Evolutionary conservation across 2,797 vertebrate species (phyloP), one percentile per base, ranked within the genome.

Genomic region (Prunella strophiata): DNA sequence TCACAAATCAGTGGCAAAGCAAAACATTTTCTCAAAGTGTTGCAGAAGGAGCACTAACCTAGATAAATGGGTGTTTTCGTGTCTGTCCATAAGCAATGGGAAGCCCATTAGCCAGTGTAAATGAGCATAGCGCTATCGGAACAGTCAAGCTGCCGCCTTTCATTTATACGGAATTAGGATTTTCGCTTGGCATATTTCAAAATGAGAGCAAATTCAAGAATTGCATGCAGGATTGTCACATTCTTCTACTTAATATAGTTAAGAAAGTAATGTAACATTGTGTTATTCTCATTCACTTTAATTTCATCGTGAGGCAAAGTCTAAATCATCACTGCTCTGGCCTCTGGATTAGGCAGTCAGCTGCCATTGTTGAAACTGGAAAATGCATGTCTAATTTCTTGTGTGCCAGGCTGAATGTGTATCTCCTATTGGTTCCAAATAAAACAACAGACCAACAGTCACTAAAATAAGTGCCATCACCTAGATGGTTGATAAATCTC

Each of bases 401-500:
- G 86, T 95, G 90, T 72, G 71, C 36, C 47, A 90, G 43, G 75
- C 54, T 91, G 89, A 96, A 95, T 95, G 94, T 94, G 89, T 88
- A 81, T 93, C 88, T 94, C 74, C 83, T 52, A 36, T 85, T 90
- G 95, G 91, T 83, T 85, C 88, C 55, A 66, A 93, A 77, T 65
- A 61, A 29, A 96, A 93, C 62, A 97, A 91, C 77, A 96, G 97
- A 81, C 55, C 40, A 91, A 51, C 75, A 83, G 91, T 92, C 87
- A 77, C 89, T 91, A 92, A 94, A 95, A 96, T 96, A 94, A 92
- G 89, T 85, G 42, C 89, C 91, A 97, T 94, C 91, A 96, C 85
- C 91, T 94, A 97, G 94, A 94, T 47, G 91, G 90, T 26, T 97
- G 95, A 97, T 97, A 97, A 97, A 97, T 96, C 91, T 97, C 75